Conservation (phyloP, 2,113 vertebrate genomes). For the Syngnathus floridae region DNA sequence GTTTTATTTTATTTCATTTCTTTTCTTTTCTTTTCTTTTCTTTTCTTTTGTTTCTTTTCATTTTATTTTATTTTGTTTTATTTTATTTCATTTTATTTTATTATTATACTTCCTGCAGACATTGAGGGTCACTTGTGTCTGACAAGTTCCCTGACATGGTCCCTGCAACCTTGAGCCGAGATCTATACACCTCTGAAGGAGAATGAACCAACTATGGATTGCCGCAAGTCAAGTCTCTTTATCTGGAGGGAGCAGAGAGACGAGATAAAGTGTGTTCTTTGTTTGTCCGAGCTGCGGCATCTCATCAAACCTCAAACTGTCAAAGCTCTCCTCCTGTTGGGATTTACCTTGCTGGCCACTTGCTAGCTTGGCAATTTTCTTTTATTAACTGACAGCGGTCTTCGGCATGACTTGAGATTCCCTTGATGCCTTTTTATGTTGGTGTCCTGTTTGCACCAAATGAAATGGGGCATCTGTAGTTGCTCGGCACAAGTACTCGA, state of each 20-base stretch:
- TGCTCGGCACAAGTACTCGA: background rate
- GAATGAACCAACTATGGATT: slow-evolving; percentile 5
- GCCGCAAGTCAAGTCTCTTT: background rate
- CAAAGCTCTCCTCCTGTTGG: slow-evolving; percentile 5
- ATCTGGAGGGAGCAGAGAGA: background rate
- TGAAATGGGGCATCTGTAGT: background rate
- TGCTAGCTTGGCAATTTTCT: background rate
- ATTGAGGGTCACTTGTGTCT: background rate
- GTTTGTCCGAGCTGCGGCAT: background rate
- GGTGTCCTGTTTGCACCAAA: background rate
- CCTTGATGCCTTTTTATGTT: background rate
- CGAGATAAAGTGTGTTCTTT: slow-evolving; percentile 7
- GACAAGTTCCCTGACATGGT: background rate
- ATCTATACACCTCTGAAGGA: slow-evolving; percentile 1
- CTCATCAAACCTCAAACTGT: background rate
- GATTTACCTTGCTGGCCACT: slow-evolving; percentile 1
- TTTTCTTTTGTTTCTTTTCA: too few species aligned
- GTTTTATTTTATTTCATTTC: too few species aligned
- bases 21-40: too few species aligned
- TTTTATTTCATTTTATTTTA: too few species aligned
- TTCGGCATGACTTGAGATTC: background rate
- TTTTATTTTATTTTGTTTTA: too few species aligned
- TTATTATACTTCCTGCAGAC: too few species aligned
- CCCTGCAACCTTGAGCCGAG: background rate
- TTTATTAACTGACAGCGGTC: background rate